Base-by-base conservation (phyloP, 2,113 vertebrate species). In the Hippocampus zosterae region DNA sequence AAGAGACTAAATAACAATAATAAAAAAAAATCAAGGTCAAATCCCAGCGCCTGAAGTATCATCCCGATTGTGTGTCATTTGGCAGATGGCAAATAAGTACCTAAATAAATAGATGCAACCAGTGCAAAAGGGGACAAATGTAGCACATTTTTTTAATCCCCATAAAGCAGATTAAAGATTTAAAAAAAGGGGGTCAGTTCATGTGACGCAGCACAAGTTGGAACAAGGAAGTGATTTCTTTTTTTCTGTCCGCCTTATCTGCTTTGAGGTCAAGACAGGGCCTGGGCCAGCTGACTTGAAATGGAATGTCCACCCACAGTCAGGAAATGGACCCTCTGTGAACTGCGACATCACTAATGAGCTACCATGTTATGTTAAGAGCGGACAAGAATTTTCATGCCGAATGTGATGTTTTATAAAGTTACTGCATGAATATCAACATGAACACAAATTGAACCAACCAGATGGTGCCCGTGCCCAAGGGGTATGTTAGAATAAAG, bases 81-180 rank as follows among this genome's bases (percentile, higher is more conserved):
- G 1, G 37, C 68, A 74, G 56, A 67, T 74, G 23, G 62, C 25
- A 27, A 52, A 52, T 7, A 37, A 42, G 48, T 19, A 6, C 52
- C 46, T 16, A 44, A 27, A 46, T 46, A 67, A 73, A 55, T 50
- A n/a, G 21, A 69, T 63, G 40, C 3, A 69, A 23, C 41, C 64
- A 10, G 19, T 23, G 23, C 50, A 63, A 19, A 13, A 61, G 70
- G 41, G 69, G 57, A 62, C 40, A 65, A n/a, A 69, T 67, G 10
- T 48, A 46, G 55, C 64, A 56, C 62, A 70, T 66, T 65, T 66
- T 63, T 37, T 70, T 19, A 76, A 48, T 66, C 53, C 42, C 10
- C 23, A 8, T 9, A 65, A 65, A 65, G 42, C 42, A 44, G 42
- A 65, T 46, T 65, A 46, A 65, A 65, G 63, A 65, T 65, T 27